A percentile compares a stretch with the other conserved stretches of the same genome.
Conservation (phyloP, 2,113 vertebrate genomes). For the Nyctibius bracteatus region DNA sequence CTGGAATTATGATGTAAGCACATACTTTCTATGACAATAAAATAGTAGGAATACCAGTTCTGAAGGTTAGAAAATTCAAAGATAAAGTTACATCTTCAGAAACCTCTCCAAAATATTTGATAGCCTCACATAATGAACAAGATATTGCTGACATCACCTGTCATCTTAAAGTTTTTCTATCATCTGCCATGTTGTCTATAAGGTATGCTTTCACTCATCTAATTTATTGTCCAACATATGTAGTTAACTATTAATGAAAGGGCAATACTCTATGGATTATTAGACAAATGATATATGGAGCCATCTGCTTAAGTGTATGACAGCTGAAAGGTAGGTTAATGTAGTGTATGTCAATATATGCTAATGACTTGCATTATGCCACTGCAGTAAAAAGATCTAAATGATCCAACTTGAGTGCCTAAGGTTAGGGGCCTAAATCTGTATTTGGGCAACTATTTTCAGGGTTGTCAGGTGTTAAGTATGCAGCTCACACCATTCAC, state of each 20-base stretch:
- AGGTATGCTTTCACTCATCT: background rate
- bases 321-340: conserved; percentile 24
- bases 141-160: background rate
- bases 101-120: background rate
- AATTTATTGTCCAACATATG: background rate
- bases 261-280: conserved; percentile 20
- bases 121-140: background rate
- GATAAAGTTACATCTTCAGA: background rate
- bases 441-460: background rate
- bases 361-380: conserved; percentile 20
- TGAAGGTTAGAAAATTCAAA: background rate
- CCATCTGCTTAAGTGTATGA: background rate
- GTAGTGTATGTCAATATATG: conserved; percentile 14
- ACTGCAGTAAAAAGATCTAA: background rate
- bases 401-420: background rate
- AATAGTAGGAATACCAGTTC: background rate
- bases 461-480: background rate
- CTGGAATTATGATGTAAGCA: background rate
- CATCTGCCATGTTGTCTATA: background rate
- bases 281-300: conserved; percentile 27
- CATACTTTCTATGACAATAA: background rate
- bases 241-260: conserved; percentile 9
- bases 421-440: background rate
- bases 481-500: background rate
- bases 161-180: conserved; percentile 9